A percentile compares a stretch with the other conserved stretches of the same genome.
These are phyloP conservation scores for Tauraco erythrolophus DNA, from an alignment of 2,113 vertebrate species.

Conservation along the genomic window DNA sequence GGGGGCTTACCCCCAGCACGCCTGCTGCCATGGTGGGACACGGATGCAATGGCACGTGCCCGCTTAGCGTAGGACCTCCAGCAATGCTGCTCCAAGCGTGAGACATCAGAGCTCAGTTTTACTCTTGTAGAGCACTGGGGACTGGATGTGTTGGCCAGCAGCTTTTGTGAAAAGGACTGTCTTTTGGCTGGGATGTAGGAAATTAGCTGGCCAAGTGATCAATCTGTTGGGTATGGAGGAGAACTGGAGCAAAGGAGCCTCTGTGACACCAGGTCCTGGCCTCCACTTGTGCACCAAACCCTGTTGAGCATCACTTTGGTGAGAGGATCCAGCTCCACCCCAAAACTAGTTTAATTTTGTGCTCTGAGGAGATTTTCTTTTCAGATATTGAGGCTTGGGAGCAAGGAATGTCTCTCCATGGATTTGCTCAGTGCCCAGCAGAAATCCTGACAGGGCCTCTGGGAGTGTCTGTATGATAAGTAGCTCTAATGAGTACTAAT, in stretches of 20 bases:
- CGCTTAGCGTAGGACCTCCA: rapidly evolving
- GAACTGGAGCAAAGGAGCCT: neutral
- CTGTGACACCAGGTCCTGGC: neutral
- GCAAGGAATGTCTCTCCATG: neutral
- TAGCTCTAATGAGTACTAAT: constrained; percentile 31
- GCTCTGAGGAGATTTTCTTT: neutral
- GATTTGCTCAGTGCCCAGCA: neutral
- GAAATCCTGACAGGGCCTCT: neutral
- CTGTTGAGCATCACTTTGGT: neutral
- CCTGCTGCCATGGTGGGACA: neutral
- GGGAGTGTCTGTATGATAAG: neutral
- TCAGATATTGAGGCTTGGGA: neutral
- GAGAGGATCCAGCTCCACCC: neutral
- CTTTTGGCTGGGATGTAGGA: neutral
- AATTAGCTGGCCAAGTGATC: rapidly evolving
- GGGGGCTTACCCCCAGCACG: neutral
- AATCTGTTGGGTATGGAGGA: neutral
- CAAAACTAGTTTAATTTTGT: neutral
- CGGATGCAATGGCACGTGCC: rapidly evolving
- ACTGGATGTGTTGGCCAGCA: neutral
- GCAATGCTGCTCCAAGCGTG: neutral
- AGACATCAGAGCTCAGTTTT: neutral
- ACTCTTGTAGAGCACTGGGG: neutral
- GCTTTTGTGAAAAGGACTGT: neutral
- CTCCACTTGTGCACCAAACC: rapidly evolving